These are phyloP conservation scores for Melitaea athalia DNA, from an alignment of 2,888 invertebrate species.

Conservation along the genomic window DNA sequence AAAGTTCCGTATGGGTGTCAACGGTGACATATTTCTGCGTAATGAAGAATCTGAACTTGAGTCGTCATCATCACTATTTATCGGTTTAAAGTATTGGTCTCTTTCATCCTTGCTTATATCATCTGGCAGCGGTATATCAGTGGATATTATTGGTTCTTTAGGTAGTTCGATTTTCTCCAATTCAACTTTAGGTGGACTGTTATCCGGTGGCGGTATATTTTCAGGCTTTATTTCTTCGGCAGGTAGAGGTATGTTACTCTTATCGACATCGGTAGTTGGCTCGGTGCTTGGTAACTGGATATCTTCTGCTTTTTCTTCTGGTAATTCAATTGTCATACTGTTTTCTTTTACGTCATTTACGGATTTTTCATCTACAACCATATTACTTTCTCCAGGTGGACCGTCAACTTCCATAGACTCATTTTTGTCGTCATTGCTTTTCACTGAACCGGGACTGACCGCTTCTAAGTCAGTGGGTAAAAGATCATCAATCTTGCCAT, in stretches of 20 bases:
- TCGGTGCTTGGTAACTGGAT: conserved; percentile 62
- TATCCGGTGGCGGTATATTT: conserved; percentile 57
- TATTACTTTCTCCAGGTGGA: conserved; percentile 46
- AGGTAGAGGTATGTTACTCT: conserved; percentile 60
- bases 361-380: conserved; percentile 59
- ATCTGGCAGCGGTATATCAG: conserved; percentile 62
- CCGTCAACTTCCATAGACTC: conserved; percentile 57
- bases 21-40: conserved; percentile 73
- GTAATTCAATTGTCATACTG: conserved; percentile 42
- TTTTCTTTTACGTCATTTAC: conserved; percentile 52
- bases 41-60: conserved; percentile 73
- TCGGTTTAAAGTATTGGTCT: conserved; percentile 63
- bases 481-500: conserved; percentile 73
- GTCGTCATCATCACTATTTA: conserved; percentile 67
- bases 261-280: conserved; percentile 55
- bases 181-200: conserved; percentile 70
- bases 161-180: conserved; percentile 65
- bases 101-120: conserved; percentile 54
- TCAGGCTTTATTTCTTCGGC: conserved; percentile 67
- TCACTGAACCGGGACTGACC: conserved; percentile 90
- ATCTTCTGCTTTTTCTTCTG: conserved; percentile 81
- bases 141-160: conserved; percentile 52
- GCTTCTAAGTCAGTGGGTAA: conserved; percentile 90
- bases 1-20: conserved; percentile 75
- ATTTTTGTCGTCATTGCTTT: conserved; percentile 76